Base-by-base conservation (phyloP, 23 tunicate species). In the Aplidium turbinatum region DNA sequence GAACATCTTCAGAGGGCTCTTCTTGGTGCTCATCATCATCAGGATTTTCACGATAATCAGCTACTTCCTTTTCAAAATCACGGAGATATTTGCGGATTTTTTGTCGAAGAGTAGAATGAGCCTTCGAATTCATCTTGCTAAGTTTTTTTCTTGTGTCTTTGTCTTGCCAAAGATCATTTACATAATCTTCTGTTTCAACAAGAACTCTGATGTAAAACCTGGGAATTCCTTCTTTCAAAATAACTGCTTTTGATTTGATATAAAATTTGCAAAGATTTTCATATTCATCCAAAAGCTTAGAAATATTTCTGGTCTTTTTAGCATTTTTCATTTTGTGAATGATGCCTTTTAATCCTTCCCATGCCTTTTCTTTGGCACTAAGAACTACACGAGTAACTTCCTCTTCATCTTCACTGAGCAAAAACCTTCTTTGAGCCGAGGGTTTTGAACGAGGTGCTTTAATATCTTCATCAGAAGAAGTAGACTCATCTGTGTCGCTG, bases 141-240 rank as follows among this genome's bases (percentile, higher is more conserved):
- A 89, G 56, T 72, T 82, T 87, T 61, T 86, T 87, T 28, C 79
- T 68, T 13, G 53, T 68, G 21, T 87, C 99, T 64, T 82, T 87
- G 63, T 87, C 89, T 57, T 85, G 82, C 98, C 98, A 93, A 26
- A 86, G 52, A 35, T 82, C 87, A 61, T 72, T 87, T 33, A 94
- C 52, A 61, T 40, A 81, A 51, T 94, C 95, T 40, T 94, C 90
- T 20, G 89, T 82, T 27, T 87, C 99, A 34, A 82, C 99, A 33
- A 94, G 51, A 63, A 57, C 53, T 2, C 75, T 46, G 30, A 82
- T 68, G 39, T 77, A 94, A 31, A 94, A 94, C 1, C 85, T 55
- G 1, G 99, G 99, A 42, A 80, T 82, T 13, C 99, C 99, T 62
- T 94, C 99, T 31, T 94, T 87, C 76, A 79, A 63, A 7, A 94